These are phyloP conservation scores for Loxodonta africana DNA, from an alignment of 2,113 vertebrate species.

Conservation along the genomic window DNA sequence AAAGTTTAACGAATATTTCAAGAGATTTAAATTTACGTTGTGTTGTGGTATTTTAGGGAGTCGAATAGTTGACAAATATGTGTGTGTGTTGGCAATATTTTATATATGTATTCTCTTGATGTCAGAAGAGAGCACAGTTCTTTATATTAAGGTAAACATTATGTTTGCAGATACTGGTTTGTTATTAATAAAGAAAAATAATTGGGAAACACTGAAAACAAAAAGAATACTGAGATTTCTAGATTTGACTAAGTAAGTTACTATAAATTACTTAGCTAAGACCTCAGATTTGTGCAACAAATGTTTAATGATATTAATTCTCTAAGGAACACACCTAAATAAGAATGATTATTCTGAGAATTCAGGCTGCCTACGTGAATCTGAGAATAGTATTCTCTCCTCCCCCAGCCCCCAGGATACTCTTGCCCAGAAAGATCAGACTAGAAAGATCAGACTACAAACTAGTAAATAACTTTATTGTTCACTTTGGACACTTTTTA, in stretches of 20 bases:
- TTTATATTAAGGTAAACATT: neutral
- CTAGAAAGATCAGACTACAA: neutral
- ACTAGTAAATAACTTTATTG: neutral
- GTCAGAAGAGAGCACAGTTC: neutral
- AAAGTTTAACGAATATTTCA: constrained; percentile 7
- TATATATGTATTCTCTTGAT: neutral
- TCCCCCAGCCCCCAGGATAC: neutral
- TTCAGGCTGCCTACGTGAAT: neutral
- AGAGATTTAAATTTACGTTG: neutral
- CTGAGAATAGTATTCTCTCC: neutral
- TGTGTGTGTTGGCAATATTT: neutral
- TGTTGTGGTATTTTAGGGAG: neutral
- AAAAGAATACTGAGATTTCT: neutral
- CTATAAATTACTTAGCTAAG: neutral
- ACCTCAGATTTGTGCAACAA: neutral
- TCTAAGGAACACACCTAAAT: neutral
- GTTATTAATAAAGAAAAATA: neutral
- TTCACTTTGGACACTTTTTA: neutral
- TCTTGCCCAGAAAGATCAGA: neutral
- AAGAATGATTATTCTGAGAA: neutral
- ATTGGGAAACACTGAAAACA: neutral
- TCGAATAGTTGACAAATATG: neutral
- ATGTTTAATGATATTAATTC: neutral
- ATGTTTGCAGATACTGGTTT: neutral
- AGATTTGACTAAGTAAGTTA: neutral